phyloP scores from a whole-genome alignment of 2,888 invertebrate species.

The Pseudeuparius sepicola region DNA sequence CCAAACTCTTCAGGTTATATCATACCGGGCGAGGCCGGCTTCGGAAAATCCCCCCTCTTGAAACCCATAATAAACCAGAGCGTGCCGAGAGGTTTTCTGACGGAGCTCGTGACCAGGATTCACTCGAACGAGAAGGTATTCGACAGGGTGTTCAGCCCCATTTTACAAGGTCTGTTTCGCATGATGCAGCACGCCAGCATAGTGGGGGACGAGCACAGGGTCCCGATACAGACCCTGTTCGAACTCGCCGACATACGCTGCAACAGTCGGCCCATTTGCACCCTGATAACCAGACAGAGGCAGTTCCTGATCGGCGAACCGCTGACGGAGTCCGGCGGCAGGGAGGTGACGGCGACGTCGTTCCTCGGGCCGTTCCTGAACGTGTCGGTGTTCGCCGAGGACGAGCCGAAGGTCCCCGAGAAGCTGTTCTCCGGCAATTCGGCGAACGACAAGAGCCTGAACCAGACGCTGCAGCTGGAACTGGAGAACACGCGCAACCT shows the following conservation, averaged over 20 bases:
- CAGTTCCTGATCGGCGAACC: conserved; percentile 46
- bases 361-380: conserved; percentile 88
- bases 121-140: conserved; percentile 51
- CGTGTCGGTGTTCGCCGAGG: conserved; percentile 88
- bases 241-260: conserved; percentile 74
- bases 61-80: conserved; percentile 59
- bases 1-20: conserved; percentile 32
- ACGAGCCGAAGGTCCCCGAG: conserved; percentile 57
- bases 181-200: conserved; percentile 59
- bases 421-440: conserved; percentile 45
- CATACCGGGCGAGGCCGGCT: conserved; percentile 35
- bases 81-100: conserved; percentile 64
- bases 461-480: conserved; percentile 65
- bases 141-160: conserved; percentile 50
- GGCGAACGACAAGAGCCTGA: conserved; percentile 53
- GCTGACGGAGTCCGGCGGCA: conserved; percentile 46
- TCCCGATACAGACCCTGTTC: conserved; percentile 50
- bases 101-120: conserved; percentile 41
- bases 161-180: conserved; percentile 61
- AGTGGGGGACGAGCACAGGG: conserved; percentile 55
- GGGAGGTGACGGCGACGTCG: conserved; percentile 77
- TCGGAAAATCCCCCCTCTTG: conserved; percentile 52
- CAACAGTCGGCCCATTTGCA: conserved; percentile 67
- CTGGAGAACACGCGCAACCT: conserved; percentile 67
- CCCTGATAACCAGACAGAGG: conserved; percentile 43